These are phyloP conservation scores for Auanema sp. DNA, from an alignment of 2,888 invertebrate species.

Conservation along the genomic window DNA sequence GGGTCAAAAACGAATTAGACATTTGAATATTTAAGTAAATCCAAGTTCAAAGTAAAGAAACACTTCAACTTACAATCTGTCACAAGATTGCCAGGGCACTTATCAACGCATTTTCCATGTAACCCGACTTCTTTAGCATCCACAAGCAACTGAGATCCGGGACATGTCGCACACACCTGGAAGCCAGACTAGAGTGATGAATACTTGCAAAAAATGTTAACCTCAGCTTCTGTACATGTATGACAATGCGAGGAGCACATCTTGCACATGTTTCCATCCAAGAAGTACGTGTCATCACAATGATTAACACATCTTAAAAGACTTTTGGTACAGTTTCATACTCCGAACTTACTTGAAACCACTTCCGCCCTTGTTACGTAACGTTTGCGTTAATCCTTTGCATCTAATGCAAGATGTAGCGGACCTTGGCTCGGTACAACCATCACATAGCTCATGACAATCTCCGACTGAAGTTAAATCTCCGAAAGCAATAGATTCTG, in stretches of 20 bases:
- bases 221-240: slow-evolving; percentile 57
- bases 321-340: too few relatives aligned
- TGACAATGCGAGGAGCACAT: slow-evolving; percentile 57
- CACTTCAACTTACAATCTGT: slow-evolving; percentile 63
- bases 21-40: neutral
- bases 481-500: slow-evolving; percentile 39
- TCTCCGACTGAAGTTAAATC: slow-evolving; percentile 57
- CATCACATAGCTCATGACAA: slow-evolving; percentile 59
- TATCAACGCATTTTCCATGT: slow-evolving; percentile 62
- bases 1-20: neutral
- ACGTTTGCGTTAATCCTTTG: slow-evolving; percentile 54
- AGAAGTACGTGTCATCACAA: slow-evolving; percentile 61
- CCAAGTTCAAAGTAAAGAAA: slow-evolving; percentile 16
- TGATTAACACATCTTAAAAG: slow-evolving; percentile 50
- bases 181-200: neutral
- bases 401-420: slow-evolving; percentile 61
- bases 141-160: slow-evolving; percentile 56
- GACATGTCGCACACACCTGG: slow-evolving; percentile 60
- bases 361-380: slow-evolving; percentile 58
- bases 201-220: slow-evolving; percentile 3
- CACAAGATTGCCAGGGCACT: slow-evolving; percentile 58
- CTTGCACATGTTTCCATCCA: slow-evolving; percentile 59
- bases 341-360: slow-evolving; percentile 51
- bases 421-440: slow-evolving; percentile 48
- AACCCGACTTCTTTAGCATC: slow-evolving; percentile 58